A percentile compares a stretch with the other conserved stretches of the same genome.
Evolutionary conservation across 2,888 invertebrate species (phyloP).

Genomic region (Dicycla oo): DNA sequence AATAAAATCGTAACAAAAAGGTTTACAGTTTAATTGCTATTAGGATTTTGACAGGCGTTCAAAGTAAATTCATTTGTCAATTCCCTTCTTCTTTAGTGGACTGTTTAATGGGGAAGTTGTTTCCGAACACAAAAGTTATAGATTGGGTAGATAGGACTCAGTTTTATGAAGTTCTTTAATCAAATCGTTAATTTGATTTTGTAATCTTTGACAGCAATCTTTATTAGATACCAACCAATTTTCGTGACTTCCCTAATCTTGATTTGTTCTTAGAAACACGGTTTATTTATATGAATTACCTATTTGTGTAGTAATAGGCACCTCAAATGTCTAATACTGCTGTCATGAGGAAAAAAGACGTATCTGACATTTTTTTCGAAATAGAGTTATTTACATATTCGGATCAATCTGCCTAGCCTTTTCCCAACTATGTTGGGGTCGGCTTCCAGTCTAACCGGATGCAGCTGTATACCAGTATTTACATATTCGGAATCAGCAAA

Average conservation of each 20-base stretch:
- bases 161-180: constrained; percentile 40
- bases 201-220: constrained; percentile 28
- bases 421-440: too few relatives aligned
- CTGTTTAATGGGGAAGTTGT: constrained; percentile 20
- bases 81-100: neutral
- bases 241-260: neutral
- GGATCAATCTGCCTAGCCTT: too few relatives aligned
- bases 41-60: constrained; percentile 34
- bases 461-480: too few relatives aligned
- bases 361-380: too few relatives aligned
- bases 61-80: constrained; percentile 38
- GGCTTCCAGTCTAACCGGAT: too few relatives aligned
- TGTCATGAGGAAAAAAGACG: too few relatives aligned
- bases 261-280: neutral
- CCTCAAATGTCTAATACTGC: too few relatives aligned
- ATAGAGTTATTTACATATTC: too few relatives aligned
- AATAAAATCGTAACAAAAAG: constrained; percentile 9
- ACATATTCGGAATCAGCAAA: too few relatives aligned
- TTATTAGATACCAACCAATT: constrained; percentile 8
- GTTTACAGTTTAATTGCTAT: constrained; percentile 38
- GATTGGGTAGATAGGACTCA: constrained; percentile 27
- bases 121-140: constrained; percentile 28
- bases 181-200: constrained; percentile 26
- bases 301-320: neutral
- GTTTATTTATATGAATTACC: neutral